phyloP scores from a whole-genome alignment of 2,797 vertebrate genomes.

The Alfaro cultratus region DNA sequence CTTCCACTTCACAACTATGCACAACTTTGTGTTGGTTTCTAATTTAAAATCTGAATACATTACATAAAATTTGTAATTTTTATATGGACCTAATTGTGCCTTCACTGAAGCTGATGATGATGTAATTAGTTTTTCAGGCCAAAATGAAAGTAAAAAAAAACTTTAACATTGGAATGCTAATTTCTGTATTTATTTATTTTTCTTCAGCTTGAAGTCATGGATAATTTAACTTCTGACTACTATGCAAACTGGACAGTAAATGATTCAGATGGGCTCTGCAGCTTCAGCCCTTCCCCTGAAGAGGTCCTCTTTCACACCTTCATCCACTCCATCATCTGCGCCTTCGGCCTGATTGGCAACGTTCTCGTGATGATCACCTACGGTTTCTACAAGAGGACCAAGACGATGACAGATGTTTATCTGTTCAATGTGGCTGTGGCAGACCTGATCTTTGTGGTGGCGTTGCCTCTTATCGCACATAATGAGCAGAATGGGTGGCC shows the following conservation, averaged over 20 bases:
- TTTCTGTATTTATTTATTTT: not conserved
- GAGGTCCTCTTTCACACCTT: conserved; percentile 53
- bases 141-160: too few relatives aligned
- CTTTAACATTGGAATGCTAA: not conserved
- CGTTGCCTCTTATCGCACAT: conserved; percentile 85
- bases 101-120: too few relatives aligned
- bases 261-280: conserved; percentile 4
- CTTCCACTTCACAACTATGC: not conserved
- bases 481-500: conserved; percentile 86
- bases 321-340: conserved; percentile 84
- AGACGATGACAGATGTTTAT: conserved; percentile 92
- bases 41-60: not conserved
- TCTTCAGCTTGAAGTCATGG: conserved; percentile 53
- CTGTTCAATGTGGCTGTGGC: conserved; percentile 90
- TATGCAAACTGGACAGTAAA: not conserved
- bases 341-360: conserved; percentile 88
- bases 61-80: not conserved
- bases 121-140: too few relatives aligned
- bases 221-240: not conserved
- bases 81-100: too few relatives aligned
- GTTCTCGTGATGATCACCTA: conserved; percentile 89
- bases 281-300: conserved; percentile 18
- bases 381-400: conserved; percentile 86
- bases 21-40: not conserved
- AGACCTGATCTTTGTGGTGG: conserved; percentile 88